A percentile compares a stretch with the other conserved stretches of the same genome.
phyloP scores from a whole-genome alignment of 2,797 vertebrate genomes.

The Acanthurus leucopareius region DNA sequence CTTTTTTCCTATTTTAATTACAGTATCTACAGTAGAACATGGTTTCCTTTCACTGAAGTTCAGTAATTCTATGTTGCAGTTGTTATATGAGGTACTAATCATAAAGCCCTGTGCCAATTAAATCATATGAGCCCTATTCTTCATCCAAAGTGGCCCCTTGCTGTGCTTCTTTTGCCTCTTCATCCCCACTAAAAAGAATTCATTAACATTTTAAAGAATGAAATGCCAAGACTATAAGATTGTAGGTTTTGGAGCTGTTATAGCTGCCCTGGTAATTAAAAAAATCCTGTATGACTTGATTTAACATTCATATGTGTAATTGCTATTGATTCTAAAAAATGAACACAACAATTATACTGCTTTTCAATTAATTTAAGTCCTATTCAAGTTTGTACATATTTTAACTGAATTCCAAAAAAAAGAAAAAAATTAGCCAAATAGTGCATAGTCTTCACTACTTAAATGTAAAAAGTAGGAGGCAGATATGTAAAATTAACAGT shows the following conservation, averaged over 20 bases:
- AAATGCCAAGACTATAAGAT: slow-evolving; percentile 20
- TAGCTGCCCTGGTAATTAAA: not conserved
- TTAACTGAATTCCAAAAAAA: not conserved
- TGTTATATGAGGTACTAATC: slow-evolving; percentile 17
- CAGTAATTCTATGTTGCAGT: slow-evolving; percentile 4
- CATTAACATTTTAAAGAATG: slow-evolving; percentile 66
- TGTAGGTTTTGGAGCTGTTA: not conserved
- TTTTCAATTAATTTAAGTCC: not conserved
- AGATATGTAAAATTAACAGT: no score
- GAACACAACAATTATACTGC: not conserved
- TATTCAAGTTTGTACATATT: not conserved
- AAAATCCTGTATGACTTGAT: no score
- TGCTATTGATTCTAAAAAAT: not conserved
- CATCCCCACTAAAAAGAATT: slow-evolving; percentile 54
- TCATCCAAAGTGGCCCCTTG: slow-evolving; percentile 16
- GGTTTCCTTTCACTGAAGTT: slow-evolving; percentile 7
- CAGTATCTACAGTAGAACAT: slow-evolving; percentile 1
- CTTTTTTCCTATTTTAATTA: slow-evolving; percentile 37
- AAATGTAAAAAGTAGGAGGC: no score
- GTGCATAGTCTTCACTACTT: no score
- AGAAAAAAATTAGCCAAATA: not conserved
- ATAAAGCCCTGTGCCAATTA: slow-evolving; percentile 12
- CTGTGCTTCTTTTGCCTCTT: slow-evolving; percentile 28
- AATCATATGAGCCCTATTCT: slow-evolving; percentile 6
- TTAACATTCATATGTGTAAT: no score